Percentiles rank a stretch among this genome's conserved stretches.
Conservation (phyloP, 2,113 vertebrate genomes). For the Campylorhamphus procurvoides region DNA sequence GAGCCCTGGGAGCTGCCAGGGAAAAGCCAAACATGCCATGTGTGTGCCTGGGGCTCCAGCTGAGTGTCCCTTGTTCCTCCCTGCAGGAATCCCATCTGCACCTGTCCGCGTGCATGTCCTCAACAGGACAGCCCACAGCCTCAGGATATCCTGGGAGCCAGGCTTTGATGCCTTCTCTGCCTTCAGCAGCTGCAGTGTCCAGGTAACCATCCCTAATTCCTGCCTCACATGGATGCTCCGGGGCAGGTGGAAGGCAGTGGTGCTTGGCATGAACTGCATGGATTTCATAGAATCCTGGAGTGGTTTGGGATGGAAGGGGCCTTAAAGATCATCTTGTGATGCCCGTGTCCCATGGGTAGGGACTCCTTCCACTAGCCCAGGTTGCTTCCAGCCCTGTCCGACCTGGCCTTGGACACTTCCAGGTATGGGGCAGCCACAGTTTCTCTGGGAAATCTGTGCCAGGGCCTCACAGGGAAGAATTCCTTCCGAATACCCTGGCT, state of each 20-base stretch:
- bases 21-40: rapidly evolving
- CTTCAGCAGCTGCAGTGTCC: conserved; percentile 80
- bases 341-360: background rate
- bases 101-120: conserved; percentile 65
- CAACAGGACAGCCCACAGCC: conserved; percentile 74
- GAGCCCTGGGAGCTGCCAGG: background rate
- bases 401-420: background rate
- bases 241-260: background rate
- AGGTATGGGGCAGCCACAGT: background rate
- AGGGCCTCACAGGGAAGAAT: rapidly evolving
- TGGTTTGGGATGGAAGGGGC: background rate
- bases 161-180: conserved; percentile 89
- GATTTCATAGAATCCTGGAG: background rate
- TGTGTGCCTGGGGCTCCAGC: background rate
- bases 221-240: rapidly evolving
- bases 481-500: background rate
- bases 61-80: background rate
- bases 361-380: background rate
- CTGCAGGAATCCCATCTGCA: conserved; percentile 68
- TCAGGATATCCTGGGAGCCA: conserved; percentile 84
- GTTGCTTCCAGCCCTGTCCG: background rate
- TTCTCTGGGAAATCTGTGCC: background rate
- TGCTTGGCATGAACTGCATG: background rate
- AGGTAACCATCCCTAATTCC: conserved; percentile 69
- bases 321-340: background rate